A percentile compares a stretch with the other conserved stretches of the same genome.
Conservation (phyloP, 2,888 invertebrate genomes). For the Zygothrica quintamaculata region DNA sequence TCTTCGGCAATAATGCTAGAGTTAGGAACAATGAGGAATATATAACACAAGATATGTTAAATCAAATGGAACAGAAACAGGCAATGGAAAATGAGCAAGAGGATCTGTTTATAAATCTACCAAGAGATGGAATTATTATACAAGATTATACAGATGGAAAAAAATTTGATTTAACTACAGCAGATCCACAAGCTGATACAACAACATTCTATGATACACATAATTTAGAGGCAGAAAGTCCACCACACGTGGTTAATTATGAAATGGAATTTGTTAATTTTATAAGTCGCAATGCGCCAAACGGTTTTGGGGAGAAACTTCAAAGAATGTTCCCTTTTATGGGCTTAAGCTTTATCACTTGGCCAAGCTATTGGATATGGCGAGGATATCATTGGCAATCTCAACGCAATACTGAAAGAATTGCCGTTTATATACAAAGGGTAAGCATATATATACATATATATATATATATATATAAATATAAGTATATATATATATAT, state of each 20-base stretch:
- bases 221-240: slow-evolving; percentile 22
- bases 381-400: slow-evolving; percentile 67
- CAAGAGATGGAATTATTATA: neutral
- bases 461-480: neutral
- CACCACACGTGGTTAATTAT: slow-evolving; percentile 19
- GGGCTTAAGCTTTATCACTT: slow-evolving; percentile 59
- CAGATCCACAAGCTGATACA: slow-evolving; percentile 20
- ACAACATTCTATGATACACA: too few species aligned
- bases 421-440: slow-evolving; percentile 64
- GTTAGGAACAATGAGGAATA: slow-evolving; percentile 4
- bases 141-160: neutral
- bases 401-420: slow-evolving; percentile 36
- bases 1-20: neutral
- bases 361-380: slow-evolving; percentile 74
- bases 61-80: slow-evolving; percentile 39
- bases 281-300: slow-evolving; percentile 60
- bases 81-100: neutral
- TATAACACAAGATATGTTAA: slow-evolving; percentile 22
- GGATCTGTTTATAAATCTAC: neutral
- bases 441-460: slow-evolving; percentile 28
- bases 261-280: slow-evolving; percentile 59
- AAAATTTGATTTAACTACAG: slow-evolving; percentile 14
- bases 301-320: slow-evolving; percentile 60
- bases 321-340: slow-evolving; percentile 60
- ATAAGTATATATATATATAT: neutral